These are phyloP conservation scores for Synanceia verrucosa DNA, from an alignment of 2,797 vertebrate species.

Conservation along the genomic window DNA sequence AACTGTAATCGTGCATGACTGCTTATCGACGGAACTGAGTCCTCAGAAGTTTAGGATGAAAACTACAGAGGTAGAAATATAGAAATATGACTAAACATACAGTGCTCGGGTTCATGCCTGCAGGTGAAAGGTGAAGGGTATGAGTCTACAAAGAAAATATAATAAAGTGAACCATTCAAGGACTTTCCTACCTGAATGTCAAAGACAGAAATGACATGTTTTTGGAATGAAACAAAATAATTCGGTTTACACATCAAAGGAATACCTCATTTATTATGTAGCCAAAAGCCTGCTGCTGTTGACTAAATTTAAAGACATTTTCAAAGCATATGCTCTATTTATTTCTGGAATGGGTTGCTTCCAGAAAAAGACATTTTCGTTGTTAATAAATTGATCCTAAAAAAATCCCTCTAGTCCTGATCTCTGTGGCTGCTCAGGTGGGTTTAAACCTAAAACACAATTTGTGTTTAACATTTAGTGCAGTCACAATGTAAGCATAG, in stretches of 20 bases:
- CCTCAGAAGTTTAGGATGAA: not conserved
- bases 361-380: not conserved
- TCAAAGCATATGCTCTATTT: not conserved
- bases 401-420: not conserved
- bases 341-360: not conserved
- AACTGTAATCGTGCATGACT: not conserved
- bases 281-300: not conserved
- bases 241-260: accelerated
- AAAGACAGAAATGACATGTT: not conserved
- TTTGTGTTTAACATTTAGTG: not conserved
- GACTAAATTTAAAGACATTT: not conserved
- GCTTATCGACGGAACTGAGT: not conserved
- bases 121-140: not conserved
- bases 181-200: not conserved
- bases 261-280: not conserved
- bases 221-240: not conserved
- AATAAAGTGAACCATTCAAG: slow-evolving; percentile 12
- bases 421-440: not conserved
- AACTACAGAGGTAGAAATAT: not conserved
- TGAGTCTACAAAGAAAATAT: not conserved
- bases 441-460: not conserved
- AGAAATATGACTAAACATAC: not conserved
- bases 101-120: too few species aligned
- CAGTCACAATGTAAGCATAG: not conserved
- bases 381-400: not conserved